Evolutionary conservation across 2,113 vertebrate genomes (phyloP), one percentile per base, ranked within the genome.

Genomic region (Orycteropus afer): DNA sequence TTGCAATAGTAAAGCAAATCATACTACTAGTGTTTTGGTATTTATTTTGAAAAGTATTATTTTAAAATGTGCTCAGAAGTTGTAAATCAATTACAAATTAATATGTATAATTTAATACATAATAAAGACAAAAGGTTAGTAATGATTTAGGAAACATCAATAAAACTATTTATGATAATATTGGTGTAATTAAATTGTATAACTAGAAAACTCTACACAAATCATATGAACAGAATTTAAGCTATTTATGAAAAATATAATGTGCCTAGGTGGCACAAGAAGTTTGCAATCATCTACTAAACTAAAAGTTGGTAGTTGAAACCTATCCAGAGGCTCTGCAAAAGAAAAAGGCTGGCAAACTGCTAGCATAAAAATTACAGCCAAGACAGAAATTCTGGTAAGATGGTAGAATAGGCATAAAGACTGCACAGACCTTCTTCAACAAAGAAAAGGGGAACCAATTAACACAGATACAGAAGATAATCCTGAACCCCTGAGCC

Each of bases 161-260:
- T 57, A n/a, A n/a, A n/a, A n/a, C n/a, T n/a, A n/a, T n/a, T n/a
- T n/a, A n/a, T 67, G 8, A 42, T 4, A 77, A 59, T 65, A 42
- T 71, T 7, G 32, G 93, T 89, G 20, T 57, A 86, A 92, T 78
- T 73, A 86, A 86, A 90, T 32, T 95, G 4, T 45, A 53, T 40
- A 40, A 45, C 27, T 67, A 53, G 10, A 71, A 91, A 74, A 59
- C 20, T 34, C 3, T 69, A 51, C 23, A 47, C 23, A 74, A 73
- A 69, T 86, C 40, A 65, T 37, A 25, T 27, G 47, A 90, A 59
- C 9, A 77, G 14, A 69, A 77, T 59, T 92, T 45, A 77, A 91
- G 37, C 11, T 71, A 37, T 77, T 32, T 71, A 42, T 86, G 18
- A 69, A 85, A 80, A 42, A 49, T 47, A 76, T 85, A 4, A 65